Evolutionary conservation across 2,113 vertebrate species (phyloP).

Genomic region (Xyrauchen texanus): DNA sequence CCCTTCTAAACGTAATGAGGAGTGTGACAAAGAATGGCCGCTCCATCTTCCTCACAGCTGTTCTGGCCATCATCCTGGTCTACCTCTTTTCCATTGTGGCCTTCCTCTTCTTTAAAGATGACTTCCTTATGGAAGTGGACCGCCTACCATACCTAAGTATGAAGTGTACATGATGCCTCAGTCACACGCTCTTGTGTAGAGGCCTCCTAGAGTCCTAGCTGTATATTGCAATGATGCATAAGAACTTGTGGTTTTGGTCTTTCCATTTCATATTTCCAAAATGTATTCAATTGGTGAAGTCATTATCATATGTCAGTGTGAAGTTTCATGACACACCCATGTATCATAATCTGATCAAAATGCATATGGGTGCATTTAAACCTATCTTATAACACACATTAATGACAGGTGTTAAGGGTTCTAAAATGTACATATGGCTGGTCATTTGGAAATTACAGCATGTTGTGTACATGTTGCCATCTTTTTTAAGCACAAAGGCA

Average conservation of each 20-base stretch:
- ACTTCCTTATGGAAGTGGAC: conserved; percentile 95
- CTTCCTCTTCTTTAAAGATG: conserved; percentile 94
- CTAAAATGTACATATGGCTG: too few relatives aligned
- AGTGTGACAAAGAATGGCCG: conserved; percentile 95
- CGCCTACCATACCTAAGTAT: conserved; percentile 50
- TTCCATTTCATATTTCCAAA: neutral
- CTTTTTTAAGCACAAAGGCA: too few relatives aligned
- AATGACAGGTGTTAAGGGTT: too few relatives aligned
- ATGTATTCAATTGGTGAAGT: neutral
- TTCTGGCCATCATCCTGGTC: conserved; percentile 94
- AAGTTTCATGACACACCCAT: neutral
- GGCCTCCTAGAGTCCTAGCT: too few relatives aligned
- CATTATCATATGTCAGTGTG: neutral
- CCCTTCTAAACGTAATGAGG: conserved; percentile 94
- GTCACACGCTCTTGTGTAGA: neutral
- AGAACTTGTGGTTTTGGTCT: neutral
- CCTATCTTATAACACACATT: too few relatives aligned
- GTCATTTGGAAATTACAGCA: too few relatives aligned
- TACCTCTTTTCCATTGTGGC: conserved; percentile 98
- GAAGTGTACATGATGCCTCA: neutral
- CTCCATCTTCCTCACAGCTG: conserved; percentile 94
- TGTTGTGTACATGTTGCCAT: too few relatives aligned
- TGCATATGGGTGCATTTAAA: too few relatives aligned
- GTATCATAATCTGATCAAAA: too few relatives aligned
- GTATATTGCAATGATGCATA: neutral